Percentiles rank a stretch among this genome's conserved stretches.
Conservation (phyloP, 2,888 invertebrate genomes). For the Hirtodrosophila alboralis region DNA sequence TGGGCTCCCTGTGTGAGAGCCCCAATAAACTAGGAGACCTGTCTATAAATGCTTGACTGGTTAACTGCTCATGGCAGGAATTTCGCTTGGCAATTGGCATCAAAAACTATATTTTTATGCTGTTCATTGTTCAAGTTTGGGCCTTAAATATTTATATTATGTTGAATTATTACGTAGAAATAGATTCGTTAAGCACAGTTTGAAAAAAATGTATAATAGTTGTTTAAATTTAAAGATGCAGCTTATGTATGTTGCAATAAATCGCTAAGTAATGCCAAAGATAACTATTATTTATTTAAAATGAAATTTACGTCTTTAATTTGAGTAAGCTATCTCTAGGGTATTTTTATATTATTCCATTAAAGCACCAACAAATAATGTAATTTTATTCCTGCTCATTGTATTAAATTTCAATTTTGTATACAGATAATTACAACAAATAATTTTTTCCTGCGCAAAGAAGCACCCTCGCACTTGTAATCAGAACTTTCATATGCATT, state of each 20-base stretch:
- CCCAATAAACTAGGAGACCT: conserved; percentile 16
- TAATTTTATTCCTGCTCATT: no score
- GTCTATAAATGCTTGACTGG: conserved; percentile 31
- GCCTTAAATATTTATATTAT: neutral
- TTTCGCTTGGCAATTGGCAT: conserved; percentile 15
- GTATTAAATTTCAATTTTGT: conserved; percentile 8
- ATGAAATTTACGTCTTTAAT: no score
- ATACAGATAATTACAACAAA: conserved; percentile 13
- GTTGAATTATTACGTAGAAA: neutral
- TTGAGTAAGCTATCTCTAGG: no score
- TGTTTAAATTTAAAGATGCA: no score
- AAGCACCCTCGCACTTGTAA: conserved; percentile 9
- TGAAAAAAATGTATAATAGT: no score
- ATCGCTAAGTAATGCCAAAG: no score
- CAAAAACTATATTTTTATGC: conserved; percentile 4
- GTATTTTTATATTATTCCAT: no score
- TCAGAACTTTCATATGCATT: conserved; percentile 7
- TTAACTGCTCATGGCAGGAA: conserved; percentile 27
- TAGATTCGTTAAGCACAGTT: neutral
- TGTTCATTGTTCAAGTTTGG: conserved; percentile 3
- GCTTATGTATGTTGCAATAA: no score
- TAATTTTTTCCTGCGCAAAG: neutral
- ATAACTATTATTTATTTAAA: no score
- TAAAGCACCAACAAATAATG: no score
- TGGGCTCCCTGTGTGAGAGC: conserved; percentile 34